Conservation (phyloP, 2,888 invertebrate species). For the Dioctria rufipes region DNA sequence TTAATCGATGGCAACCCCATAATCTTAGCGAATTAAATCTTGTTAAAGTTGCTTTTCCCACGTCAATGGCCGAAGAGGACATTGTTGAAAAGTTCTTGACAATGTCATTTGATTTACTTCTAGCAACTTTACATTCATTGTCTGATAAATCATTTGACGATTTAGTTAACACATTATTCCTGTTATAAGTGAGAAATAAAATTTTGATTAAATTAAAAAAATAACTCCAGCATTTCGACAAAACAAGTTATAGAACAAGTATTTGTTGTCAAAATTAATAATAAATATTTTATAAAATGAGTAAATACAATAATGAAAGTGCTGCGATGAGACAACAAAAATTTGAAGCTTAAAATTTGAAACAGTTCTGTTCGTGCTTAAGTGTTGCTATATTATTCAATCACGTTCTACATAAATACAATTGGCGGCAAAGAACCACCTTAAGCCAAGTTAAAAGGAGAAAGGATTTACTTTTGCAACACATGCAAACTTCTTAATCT, state of each 20-base stretch:
- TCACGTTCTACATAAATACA: no score
- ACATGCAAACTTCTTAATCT: no score
- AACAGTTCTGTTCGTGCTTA: slow-evolving; percentile 26
- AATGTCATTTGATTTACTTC: slow-evolving; percentile 84
- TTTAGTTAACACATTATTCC: slow-evolving; percentile 32
- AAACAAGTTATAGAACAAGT: neutral
- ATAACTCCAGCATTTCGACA: slow-evolving; percentile 58
- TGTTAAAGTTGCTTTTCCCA: slow-evolving; percentile 72
- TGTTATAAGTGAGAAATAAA: slow-evolving; percentile 62
- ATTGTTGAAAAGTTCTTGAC: slow-evolving; percentile 77
- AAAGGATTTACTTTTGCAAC: no score
- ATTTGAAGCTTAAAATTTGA: neutral
- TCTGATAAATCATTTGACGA: slow-evolving; percentile 46
- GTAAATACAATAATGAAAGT: neutral
- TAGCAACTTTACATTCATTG: slow-evolving; percentile 71
- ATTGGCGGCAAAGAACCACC: no score
- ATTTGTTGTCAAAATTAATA: no score
- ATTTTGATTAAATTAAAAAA: slow-evolving; percentile 51
- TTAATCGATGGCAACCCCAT: slow-evolving; percentile 87
- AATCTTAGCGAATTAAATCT: slow-evolving; percentile 85
- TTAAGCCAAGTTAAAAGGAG: no score
- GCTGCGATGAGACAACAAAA: neutral
- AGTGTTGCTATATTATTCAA: no score
- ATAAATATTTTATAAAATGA: slow-evolving; percentile 17
- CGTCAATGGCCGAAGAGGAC: slow-evolving; percentile 65